A percentile compares a stretch with the other conserved stretches of the same genome.
Conservation (phyloP, 2,888 invertebrate species). For the Netelia inedita region DNA sequence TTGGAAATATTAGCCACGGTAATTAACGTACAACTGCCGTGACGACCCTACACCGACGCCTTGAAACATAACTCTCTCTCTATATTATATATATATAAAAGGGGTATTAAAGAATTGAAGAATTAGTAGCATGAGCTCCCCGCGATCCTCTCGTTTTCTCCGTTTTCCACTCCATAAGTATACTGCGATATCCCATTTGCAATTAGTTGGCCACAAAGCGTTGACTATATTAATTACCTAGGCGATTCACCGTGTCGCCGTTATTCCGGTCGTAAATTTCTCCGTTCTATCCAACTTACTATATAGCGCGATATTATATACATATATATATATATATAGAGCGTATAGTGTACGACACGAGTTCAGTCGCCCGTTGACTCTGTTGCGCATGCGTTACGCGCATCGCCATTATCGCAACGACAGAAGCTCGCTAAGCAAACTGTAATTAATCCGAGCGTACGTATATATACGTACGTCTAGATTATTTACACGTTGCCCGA, state of each 20-base stretch:
- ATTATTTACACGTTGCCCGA: too few relatives aligned
- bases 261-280: conserved; percentile 62
- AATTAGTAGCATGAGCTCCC: conserved; percentile 12
- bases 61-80: neutral
- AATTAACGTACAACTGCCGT: conserved; percentile 58
- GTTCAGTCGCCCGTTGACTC: too few relatives aligned
- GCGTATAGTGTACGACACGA: too few relatives aligned
- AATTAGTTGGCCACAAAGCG: conserved; percentile 54
- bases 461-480: neutral
- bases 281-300: conserved; percentile 25
- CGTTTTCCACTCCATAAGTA: neutral
- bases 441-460: neutral
- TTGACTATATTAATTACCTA: conserved; percentile 54
- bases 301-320: conserved; percentile 1
- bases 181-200: conserved; percentile 31
- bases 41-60: conserved; percentile 27
- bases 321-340: neutral
- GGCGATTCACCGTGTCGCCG: conserved; percentile 60
- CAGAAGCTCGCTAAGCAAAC: too few relatives aligned
- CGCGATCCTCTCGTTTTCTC: conserved; percentile 58
- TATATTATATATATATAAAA: conserved; percentile 5
- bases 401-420: too few relatives aligned
- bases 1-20: conserved; percentile 46
- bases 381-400: neutral
- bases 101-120: conserved; percentile 26